Base-by-base conservation (phyloP, 2,888 invertebrate genomes). In the Lithophane leautieri region DNA sequence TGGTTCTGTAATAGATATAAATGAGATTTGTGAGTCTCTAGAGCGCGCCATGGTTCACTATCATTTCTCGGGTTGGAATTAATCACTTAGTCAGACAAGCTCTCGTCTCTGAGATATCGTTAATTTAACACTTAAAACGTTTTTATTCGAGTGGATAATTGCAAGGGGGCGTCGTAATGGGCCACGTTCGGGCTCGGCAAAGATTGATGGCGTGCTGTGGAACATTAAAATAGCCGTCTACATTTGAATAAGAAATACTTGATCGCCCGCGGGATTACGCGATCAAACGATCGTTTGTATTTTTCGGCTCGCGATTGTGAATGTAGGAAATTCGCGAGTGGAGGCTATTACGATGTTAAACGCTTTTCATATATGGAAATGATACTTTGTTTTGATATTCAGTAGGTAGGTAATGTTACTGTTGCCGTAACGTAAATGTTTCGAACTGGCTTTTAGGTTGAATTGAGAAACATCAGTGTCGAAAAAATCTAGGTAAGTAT, bases 81-180 rank as follows among this genome's bases (percentile, higher is more conserved):
- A 95, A 95, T 95, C 94, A 94, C 95, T 94, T 93, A 93, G 92
- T 93, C 90, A 91, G 94, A 94, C 94, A 93, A 93, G 94, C 92
- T 92, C 93, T 92, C 91, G 91, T 92, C 92, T 91, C 92, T 92
- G 94, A 95, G 95, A 95, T 95, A 95, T 95, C 95, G 95, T 95
- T 95, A 95, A 95, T 95, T 96, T 95, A 95, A 95, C 95, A 95
- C 95, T 95, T 95, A 95, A 95, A 95, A 94, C 94, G 95, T 95
- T 96, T 95, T 95, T 95, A 95, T 95, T 95, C 95, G 93, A 93
- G 94, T 94, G 94, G 94, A 95, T 95, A 95, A 95, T 96, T 95
- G 95, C 95, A 93, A 93, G 93, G 93, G 94, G 94, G 95, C 90
- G 93, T 91, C 90, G 92, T 95, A 95, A 95, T 93, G 95, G 93